Evolutionary conservation across 2,113 vertebrate species (phyloP), one percentile per base, ranked within the genome.

Genomic region (Platysteira castanea): DNA sequence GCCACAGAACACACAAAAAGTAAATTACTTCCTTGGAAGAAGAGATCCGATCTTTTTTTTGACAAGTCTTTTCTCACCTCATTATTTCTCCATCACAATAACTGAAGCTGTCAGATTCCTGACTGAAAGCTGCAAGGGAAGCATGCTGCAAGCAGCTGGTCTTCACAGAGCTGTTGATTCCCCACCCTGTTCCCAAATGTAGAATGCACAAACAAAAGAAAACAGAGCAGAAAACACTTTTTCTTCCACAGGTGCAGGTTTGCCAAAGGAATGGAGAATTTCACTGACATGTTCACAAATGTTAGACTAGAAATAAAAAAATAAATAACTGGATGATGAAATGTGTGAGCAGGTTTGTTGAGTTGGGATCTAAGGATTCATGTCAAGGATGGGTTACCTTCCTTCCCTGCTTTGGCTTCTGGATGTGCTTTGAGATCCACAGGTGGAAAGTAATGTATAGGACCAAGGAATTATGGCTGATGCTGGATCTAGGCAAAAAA

Each of bases 21-120:
- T 75, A 93, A 89, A 93, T 87, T 83, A 50, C 21, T 87, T 95
- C 84, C 56, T 57, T 61, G 41, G 52, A 80, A 93, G 68, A 81
- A 86, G 28, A 76, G 31, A 76, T 77, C 33, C 11, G 27, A 81
- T 93, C 49, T 37, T 50, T 59, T 86, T 91, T 89, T 70, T 92
- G 88, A 90, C 97, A 97, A 67, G 57, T 88, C 75, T 97, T 92
- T 96, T 96, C 95, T 95, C 96, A 88, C 82, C 67, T 96, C 71
- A 69, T 97, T 96, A 97, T 95, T 96, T 94, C 89, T 70, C 82
- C 85, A 89, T 88, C 94, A 95, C 89, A 83, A 61, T 91, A 95
- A 93, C 78, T 86, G 84, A 96, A 97, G 65, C 89, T 96, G 95
- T 95, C 92, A 95, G 73, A 69, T 91, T 95, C 87, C 93, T 87